Conservation (phyloP, 2,888 invertebrate genomes). For the Dynastes grantii region DNA sequence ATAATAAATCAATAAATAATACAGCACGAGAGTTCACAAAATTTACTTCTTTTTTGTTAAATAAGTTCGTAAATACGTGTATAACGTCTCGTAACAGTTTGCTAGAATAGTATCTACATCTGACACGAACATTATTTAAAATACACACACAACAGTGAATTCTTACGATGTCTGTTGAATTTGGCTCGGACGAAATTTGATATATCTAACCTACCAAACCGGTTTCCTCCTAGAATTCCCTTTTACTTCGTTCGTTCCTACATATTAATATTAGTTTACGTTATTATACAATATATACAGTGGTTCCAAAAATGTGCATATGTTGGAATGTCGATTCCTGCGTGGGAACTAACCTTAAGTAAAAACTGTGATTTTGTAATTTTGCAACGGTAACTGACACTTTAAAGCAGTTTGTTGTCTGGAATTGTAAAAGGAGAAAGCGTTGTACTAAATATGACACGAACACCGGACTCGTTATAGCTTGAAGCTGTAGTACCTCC, state of each 20-base stretch:
- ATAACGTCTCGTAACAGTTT: conserved; percentile 4
- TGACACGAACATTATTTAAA: conserved; percentile 30
- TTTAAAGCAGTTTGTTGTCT: not conserved
- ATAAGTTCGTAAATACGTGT: conserved; percentile 21
- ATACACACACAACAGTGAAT: conserved; percentile 28
- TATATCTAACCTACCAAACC: conserved; percentile 40
- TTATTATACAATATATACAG: not conserved
- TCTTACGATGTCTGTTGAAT: conserved; percentile 45
- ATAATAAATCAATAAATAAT: too few species aligned
- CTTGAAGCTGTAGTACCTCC: too few species aligned
- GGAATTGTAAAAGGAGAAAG: too few species aligned
- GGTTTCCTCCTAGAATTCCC: conserved; percentile 37
- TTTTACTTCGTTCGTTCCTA: conserved; percentile 28
- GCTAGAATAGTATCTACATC: conserved; percentile 22
- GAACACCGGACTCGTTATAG: too few species aligned
- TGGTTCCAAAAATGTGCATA: conserved; percentile 7
- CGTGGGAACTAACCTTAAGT: conserved; percentile 26
- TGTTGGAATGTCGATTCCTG: conserved; percentile 13
- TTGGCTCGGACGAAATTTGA: conserved; percentile 48
- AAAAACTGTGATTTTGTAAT: conserved; percentile 29
- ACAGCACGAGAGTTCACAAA: too few species aligned
- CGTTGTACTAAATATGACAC: too few species aligned
- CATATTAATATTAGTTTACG: conserved; percentile 33
- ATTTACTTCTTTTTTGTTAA: not conserved
- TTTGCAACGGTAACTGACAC: conserved; percentile 28